A percentile compares a stretch with the other conserved stretches of the same genome.
Conservation (phyloP, 2,797 vertebrate genomes). For the Prionace glauca region DNA sequence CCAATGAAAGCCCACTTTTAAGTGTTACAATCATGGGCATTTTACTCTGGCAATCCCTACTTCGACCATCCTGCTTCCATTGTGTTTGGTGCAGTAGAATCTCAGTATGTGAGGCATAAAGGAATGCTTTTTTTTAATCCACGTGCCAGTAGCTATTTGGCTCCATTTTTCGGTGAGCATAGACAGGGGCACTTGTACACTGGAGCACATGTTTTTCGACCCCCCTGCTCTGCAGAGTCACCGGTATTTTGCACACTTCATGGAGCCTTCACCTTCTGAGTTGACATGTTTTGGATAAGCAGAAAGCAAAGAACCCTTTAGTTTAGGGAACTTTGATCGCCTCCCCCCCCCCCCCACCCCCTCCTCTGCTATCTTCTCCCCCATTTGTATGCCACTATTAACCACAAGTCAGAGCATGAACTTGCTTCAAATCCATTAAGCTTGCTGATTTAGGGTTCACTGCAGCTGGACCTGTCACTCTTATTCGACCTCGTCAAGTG, state of each 20-base stretch:
- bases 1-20: neutral
- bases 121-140: neutral
- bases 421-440: slow-evolving; percentile 10
- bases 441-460: neutral
- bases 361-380: neutral
- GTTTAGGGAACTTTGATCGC: neutral
- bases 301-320: neutral
- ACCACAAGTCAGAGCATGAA: neutral
- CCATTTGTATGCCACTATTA: slow-evolving; percentile 3
- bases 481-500: neutral
- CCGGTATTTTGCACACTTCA: slow-evolving; percentile 33
- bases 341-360: too few relatives aligned
- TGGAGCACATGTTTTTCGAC: slow-evolving; percentile 34
- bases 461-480: neutral
- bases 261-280: slow-evolving; percentile 18
- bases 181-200: slow-evolving; percentile 33
- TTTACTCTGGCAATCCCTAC: neutral
- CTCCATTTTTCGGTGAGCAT: slow-evolving; percentile 32
- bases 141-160: slow-evolving; percentile 18
- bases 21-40: neutral
- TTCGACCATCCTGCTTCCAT: slow-evolving; percentile 2
- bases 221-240: slow-evolving; percentile 1
- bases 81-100: neutral
- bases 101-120: neutral
- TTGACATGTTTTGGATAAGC: neutral